Base-by-base conservation (phyloP, 2,797 vertebrate genomes). In the Characodon lateralis region DNA sequence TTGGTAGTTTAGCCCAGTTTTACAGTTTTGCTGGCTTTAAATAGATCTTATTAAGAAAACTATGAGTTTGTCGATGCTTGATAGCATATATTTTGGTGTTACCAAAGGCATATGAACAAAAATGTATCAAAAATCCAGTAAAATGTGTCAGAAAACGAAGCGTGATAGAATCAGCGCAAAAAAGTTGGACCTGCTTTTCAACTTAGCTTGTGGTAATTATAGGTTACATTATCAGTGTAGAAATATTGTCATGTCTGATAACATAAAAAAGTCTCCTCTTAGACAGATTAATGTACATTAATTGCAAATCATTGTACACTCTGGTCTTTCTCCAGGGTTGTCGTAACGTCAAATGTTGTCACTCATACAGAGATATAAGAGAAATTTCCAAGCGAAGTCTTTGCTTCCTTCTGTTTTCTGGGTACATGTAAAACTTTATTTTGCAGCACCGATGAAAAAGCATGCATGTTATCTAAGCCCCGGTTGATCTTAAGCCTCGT, bases 401-500 rank as follows among this genome's bases (percentile, higher is more conserved):
- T 39, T 9, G 1, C 31, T 39, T 35, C 61, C 18, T 22, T 65
- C 31, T 39, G 31, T 65, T 65, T 65, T 65, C 31, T 39, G 8
- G 20, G 22, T 39, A 22, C 31, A 18, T 39, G 6, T 39, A 31
- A 61, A 61, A 61, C 5, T 10, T 14, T 61, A n/a, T 20, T 24
- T 39, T 22, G 20, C 9, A 24, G 2, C 31, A 66, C 41, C 7
- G 3, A 41, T 41, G 73, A 58, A 84, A 74, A 71, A 78, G 41
- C 16, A 7, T 61, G 66, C 71, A 55, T 58, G 74, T 73, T 73
- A 76, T 77, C 59, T 13, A 71, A 82, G 28, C 56, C 28, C 68
- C 74, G 61, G 3, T 58, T 79, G 72, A 83, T 89, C 87, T 91
- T 86, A 75, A 77, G 82, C 88, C 81, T 83, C 31, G 20, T 76